Conservation (phyloP, 2,888 invertebrate species). For the Epiblema foenella region DNA sequence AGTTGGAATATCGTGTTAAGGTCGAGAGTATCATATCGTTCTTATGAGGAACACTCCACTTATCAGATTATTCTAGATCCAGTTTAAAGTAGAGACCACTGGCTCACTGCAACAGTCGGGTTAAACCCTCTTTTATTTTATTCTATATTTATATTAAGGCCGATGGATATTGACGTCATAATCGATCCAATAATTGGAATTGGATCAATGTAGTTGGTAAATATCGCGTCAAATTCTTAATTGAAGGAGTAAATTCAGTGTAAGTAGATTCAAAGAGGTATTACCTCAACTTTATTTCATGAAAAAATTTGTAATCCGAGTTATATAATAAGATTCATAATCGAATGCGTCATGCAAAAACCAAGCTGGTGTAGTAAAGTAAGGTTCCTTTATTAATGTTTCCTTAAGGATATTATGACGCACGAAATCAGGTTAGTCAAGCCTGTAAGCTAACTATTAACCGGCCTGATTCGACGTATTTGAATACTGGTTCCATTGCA, state of each 20-base stretch:
- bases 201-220: background rate
- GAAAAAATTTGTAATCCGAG: background rate
- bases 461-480: slow-evolving; percentile 9
- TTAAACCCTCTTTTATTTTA: background rate
- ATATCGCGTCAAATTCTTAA: no score
- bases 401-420: slow-evolving; percentile 23
- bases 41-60: slow-evolving; percentile 29
- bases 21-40: slow-evolving; percentile 13
- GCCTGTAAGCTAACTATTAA: background rate
- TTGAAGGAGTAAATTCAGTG: no score
- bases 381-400: slow-evolving; percentile 17
- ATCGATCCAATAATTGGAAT: background rate
- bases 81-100: background rate
- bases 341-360: background rate
- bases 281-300: background rate
- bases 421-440: background rate
- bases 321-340: background rate
- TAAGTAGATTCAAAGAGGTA: background rate
- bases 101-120: background rate
- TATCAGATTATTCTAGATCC: slow-evolving; percentile 23
- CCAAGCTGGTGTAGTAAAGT: background rate
- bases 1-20: background rate
- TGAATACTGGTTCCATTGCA: background rate
- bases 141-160: no score
- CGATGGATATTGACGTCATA: background rate